Evolutionary conservation across 2,888 invertebrate genomes (phyloP), one percentile per base, ranked within the genome.

Genomic region (Torymus tubicola): DNA sequence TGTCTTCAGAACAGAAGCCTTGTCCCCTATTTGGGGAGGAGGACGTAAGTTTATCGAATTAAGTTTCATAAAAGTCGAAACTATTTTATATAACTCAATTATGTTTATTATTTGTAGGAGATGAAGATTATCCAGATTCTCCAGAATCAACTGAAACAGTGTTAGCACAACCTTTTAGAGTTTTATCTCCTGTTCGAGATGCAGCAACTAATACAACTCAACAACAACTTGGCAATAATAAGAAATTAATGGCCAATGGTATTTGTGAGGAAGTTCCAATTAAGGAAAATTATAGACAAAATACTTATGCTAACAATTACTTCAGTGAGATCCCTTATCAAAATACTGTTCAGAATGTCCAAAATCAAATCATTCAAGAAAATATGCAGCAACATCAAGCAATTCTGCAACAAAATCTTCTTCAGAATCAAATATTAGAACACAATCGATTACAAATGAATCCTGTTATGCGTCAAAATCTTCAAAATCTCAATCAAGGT

Each of bases 291-390:
- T 86, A 86, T 16, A 84, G 83, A n/a, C 85, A 83, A 53, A 88
- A 86, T 58, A 78, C 85, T 18, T 18, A 87, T 8, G 65, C 84
- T 0, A 85, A 85, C 18, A 87, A 88, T 81, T 86, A 86, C 76
- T 90, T 87, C 50, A 88, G 86, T 57, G 90, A 91, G 42, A 82
- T 90, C 55, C 89, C 90, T 0, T 86, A 85, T 70, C 90, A 91
- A 81, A 90, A 90, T 72, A 84, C 89, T 0, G 91, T 91, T 1
- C 90, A 91, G 72, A 90, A 90, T 78, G 90, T 90, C 4, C 89
- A 90, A 60, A 91, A 91, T 86, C 90, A 90, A 60, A 90, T 90
- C 81, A 91, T 91, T 63, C 91, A 91, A 71, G 90, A 91, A 61
- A 90, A 89, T 57, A 91, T 90, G 91, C 89, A 90, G 11, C 89